A percentile compares a stretch with the other conserved stretches of the same genome.
Conservation (phyloP, 2,888 invertebrate species). For the Luffia ferchaultella region DNA sequence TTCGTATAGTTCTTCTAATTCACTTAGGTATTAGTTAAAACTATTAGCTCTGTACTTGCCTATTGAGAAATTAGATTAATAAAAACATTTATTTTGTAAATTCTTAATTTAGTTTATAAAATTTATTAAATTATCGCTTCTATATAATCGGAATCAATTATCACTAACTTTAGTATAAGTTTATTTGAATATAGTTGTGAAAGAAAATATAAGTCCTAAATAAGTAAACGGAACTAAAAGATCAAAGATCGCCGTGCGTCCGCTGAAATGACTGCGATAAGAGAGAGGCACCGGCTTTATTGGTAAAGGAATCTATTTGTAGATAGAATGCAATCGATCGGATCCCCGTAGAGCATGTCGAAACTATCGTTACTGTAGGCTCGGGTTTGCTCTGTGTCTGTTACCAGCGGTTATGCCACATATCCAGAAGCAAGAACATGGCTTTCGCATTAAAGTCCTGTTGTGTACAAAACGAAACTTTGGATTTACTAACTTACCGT, state of each 20-base stretch:
- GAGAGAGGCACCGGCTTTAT: slow-evolving; percentile 10
- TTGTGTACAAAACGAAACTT: too few species aligned
- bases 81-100: too few species aligned
- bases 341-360: slow-evolving; percentile 8
- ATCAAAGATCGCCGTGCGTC: slow-evolving; percentile 29
- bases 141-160: too few species aligned
- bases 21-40: too few species aligned
- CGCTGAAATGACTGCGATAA: slow-evolving; percentile 13
- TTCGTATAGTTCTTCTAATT: not conserved
- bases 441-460: slow-evolving; percentile 7
- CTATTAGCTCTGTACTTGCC: too few species aligned
- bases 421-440: slow-evolving; percentile 4
- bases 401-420: slow-evolving; percentile 1
- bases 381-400: slow-evolving; percentile 1
- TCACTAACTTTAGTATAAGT: too few species aligned
- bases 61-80: too few species aligned
- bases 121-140: too few species aligned
- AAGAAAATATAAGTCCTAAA: not conserved
- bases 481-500: too few species aligned
- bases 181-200: too few species aligned
- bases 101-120: too few species aligned
- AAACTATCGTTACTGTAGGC: slow-evolving; percentile 4
- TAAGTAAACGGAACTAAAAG: slow-evolving; percentile 45
- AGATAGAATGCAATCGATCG: slow-evolving; percentile 5
- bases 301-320: slow-evolving; percentile 15